Evolutionary conservation across 2,113 vertebrate species (phyloP), one percentile per base, ranked within the genome.

Genomic region (Cephalopterus ornatus): DNA sequence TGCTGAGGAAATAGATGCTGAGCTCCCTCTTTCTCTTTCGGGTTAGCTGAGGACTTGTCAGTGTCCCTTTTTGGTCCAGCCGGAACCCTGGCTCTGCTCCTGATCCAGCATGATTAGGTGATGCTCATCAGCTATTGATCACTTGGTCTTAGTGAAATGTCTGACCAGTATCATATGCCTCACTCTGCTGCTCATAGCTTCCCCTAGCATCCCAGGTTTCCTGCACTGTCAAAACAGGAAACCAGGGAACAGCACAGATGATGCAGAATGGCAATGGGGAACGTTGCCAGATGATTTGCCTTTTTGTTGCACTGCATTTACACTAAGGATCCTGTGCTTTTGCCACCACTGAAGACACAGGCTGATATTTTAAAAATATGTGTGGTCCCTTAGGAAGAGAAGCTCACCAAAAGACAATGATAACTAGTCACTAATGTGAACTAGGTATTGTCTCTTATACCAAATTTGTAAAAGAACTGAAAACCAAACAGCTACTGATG

Each of bases 171-270:
- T 15, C 0, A 1, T 5, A 44, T 14, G 11, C 26, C 20, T 80
- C 3, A 0, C 26, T 71, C 50, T 47, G 41, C 35, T 55, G 17
- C 28, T 52, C 7, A 7, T 22, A 61, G n/a, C 44, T 50, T 67
- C 58, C 28, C 0, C 0, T 2, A 79, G n/a, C 8, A 2, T 46
- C 32, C 62, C 2, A 1, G 56, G 30, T 27, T 27, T 62, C 11
- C 44, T 53, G 37, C 56, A 27, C 24, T 3, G 2, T 61, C 61
- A 56, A 62, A 71, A 92, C 9, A 21, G 44, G 63, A 63, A 88
- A 37, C 15, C 28, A 52, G n/a, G 22, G 66, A 79, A 79, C 3
- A 72, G 30, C 66, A 50, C 37, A 79, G 77, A 42, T 24, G 47
- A 41, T 46, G 12, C 32, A 46, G 28, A 68, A 52, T 9, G 24